Percentiles rank a stretch among this genome's conserved stretches.
phyloP scores from a whole-genome alignment of 1,140 invertebrate genomes.

The Zelostemma sp. region DNA sequence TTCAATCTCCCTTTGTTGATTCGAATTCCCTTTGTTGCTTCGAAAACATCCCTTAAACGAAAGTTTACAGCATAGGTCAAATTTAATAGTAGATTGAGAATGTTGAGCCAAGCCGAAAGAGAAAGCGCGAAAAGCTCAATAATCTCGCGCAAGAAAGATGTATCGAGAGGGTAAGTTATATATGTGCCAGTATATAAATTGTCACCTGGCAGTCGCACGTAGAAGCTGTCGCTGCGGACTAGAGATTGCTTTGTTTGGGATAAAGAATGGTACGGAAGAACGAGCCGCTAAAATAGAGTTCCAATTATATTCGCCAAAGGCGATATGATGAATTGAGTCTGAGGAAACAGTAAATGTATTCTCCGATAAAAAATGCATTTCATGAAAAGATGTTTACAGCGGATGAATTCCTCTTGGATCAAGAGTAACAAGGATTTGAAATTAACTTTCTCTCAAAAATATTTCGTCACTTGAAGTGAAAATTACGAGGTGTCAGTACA shows the following conservation, averaged over 20 bases:
- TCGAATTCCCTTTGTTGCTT: slow-evolving; percentile 25
- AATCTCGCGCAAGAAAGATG: slow-evolving; percentile 60
- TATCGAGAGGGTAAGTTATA: slow-evolving; percentile 66
- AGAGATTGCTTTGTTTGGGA: slow-evolving; percentile 67
- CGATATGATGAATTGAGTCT: slow-evolving; percentile 34
- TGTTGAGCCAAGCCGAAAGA: slow-evolving; percentile 30
- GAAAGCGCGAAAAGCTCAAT: slow-evolving; percentile 45
- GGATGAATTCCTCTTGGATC: too few species aligned
- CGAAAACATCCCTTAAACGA: slow-evolving; percentile 29
- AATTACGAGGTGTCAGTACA: slow-evolving; percentile 41
- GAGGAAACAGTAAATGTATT: background rate
- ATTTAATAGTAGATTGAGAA: slow-evolving; percentile 38
- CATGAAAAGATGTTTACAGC: too few species aligned
- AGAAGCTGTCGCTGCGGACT: slow-evolving; percentile 55
- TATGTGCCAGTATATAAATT: slow-evolving; percentile 65
- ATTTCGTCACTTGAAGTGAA: slow-evolving; percentile 9
- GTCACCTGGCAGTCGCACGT: slow-evolving; percentile 65
- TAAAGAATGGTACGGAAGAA: slow-evolving; percentile 54
- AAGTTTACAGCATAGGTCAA: slow-evolving; percentile 35
- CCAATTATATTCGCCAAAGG: slow-evolving; percentile 34
- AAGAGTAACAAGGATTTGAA: too few species aligned
- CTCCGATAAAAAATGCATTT: too few species aligned
- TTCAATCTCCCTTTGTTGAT: slow-evolving; percentile 10
- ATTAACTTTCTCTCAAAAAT: too few species aligned
- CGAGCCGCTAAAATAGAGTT: slow-evolving; percentile 40